A percentile compares a stretch with the other conserved stretches of the same genome.
Evolutionary conservation across 2,113 vertebrate genomes (phyloP).

Genomic region (Equus quagga): DNA sequence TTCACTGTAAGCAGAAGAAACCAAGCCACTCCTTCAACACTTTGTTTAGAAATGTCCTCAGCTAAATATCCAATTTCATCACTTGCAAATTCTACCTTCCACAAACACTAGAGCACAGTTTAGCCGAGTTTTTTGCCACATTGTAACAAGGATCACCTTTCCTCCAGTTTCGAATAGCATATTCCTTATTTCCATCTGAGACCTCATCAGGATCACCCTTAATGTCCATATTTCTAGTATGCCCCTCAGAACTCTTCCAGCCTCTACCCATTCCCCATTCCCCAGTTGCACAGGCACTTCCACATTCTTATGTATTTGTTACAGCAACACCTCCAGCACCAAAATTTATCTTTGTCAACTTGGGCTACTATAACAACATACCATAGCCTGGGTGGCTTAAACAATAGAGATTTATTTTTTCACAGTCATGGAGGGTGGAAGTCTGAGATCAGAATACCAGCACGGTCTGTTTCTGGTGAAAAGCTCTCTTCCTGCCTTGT

Average conservation of each 20-base stretch:
- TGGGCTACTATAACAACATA: background rate
- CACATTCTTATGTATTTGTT: background rate
- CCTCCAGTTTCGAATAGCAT: background rate
- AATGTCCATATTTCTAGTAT: background rate
- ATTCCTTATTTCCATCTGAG: background rate
- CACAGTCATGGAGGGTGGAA: background rate
- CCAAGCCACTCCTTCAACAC: background rate
- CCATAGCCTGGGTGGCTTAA: background rate
- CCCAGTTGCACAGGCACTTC: background rate
- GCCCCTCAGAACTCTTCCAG: background rate
- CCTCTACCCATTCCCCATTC: background rate
- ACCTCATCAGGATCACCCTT: background rate
- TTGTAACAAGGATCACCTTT: background rate
- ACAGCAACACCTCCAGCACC: background rate
- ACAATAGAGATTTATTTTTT: background rate
- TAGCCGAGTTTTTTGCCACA: background rate
- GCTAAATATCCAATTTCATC: background rate
- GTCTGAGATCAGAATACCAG: background rate
- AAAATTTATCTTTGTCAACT: background rate
- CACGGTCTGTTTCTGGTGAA: background rate
- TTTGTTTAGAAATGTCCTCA: background rate
- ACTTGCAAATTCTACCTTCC: background rate
- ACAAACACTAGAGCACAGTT: background rate
- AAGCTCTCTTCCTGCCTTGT: background rate
- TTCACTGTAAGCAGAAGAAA: background rate